phyloP scores from a whole-genome alignment of 2,797 vertebrate species.

The Gallirallus australis region DNA sequence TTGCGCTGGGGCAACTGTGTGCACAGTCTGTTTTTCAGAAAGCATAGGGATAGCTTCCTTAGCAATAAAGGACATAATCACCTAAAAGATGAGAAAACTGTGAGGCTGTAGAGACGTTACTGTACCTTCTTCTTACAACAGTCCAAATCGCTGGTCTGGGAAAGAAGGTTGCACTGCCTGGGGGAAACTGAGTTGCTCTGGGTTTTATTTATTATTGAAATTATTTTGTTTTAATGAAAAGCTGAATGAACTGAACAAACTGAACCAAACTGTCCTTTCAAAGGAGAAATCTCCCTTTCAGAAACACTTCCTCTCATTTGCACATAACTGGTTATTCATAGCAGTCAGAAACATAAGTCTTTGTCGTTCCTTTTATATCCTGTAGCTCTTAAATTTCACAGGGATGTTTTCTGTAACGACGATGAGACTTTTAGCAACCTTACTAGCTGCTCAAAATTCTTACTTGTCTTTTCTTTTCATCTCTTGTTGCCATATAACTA shows the following conservation, averaged over 20 bases:
- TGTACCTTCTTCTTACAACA: not conserved
- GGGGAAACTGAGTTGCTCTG: not conserved
- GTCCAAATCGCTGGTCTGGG: not conserved
- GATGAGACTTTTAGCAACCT: not conserved
- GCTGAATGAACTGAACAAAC: not conserved
- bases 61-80: not conserved
- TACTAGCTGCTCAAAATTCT: conserved; percentile 7
- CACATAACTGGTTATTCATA: not conserved
- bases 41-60: not conserved
- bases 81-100: not conserved
- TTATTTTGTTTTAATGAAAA: not conserved
- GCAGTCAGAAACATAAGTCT: not conserved
- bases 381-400: conserved; percentile 2
- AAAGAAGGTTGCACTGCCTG: not conserved
- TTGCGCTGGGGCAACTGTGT: not conserved
- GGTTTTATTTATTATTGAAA: not conserved
- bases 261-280: not conserved
- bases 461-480: not conserved
- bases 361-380: not conserved
- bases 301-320: not conserved
- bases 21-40: not conserved
- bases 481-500: not conserved
- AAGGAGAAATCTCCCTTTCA: not conserved
- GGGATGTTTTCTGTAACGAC: not conserved
- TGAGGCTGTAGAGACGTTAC: not conserved